Percentiles rank a stretch among this genome's conserved stretches.
Conservation (phyloP, 2,797 vertebrate species). For the Phalloptychus januarius region DNA sequence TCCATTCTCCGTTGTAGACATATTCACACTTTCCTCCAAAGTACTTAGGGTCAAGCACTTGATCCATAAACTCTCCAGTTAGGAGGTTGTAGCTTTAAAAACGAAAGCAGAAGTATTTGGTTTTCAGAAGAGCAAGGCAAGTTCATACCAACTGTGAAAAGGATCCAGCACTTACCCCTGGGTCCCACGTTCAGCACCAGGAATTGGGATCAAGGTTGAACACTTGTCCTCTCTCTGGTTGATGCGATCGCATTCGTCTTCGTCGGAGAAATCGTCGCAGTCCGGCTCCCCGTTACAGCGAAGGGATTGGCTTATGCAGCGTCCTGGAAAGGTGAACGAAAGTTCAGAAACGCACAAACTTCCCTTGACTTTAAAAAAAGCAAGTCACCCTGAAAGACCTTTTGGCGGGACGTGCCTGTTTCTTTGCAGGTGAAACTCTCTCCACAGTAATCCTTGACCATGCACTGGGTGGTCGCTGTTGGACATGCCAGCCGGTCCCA, state of each 20-base stretch:
- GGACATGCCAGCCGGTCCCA: conserved; percentile 84
- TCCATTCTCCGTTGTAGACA: conserved; percentile 95
- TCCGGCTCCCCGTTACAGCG: conserved; percentile 88
- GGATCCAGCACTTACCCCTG: conserved; percentile 80
- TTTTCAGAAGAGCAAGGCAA: not conserved
- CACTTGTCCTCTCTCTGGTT: conserved; percentile 75
- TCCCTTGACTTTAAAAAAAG: not conserved
- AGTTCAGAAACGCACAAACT: not conserved
- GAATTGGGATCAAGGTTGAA: conserved; percentile 78
- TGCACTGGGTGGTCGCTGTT: conserved; percentile 65
- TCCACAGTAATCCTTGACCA: conserved; percentile 73
- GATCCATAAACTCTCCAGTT: conserved; percentile 73
- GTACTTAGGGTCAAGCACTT: conserved; percentile 82
- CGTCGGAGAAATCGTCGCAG: conserved; percentile 87
- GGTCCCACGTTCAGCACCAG: conserved; percentile 81
- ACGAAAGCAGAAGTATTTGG: conserved; percentile 19
- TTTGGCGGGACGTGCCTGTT: conserved; percentile 77
- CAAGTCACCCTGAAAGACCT: conserved; percentile 24
- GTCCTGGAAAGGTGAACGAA: conserved; percentile 76
- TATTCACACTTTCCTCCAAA: conserved; percentile 89
- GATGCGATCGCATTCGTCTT: conserved; percentile 77
- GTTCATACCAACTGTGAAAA: not conserved
- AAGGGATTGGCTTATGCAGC: conserved; percentile 87
- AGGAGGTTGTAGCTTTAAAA: conserved; percentile 85
- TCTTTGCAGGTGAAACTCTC: conserved; percentile 85